Evolutionary conservation across 2,113 vertebrate species (phyloP).

Genomic region (Orycteropus afer): DNA sequence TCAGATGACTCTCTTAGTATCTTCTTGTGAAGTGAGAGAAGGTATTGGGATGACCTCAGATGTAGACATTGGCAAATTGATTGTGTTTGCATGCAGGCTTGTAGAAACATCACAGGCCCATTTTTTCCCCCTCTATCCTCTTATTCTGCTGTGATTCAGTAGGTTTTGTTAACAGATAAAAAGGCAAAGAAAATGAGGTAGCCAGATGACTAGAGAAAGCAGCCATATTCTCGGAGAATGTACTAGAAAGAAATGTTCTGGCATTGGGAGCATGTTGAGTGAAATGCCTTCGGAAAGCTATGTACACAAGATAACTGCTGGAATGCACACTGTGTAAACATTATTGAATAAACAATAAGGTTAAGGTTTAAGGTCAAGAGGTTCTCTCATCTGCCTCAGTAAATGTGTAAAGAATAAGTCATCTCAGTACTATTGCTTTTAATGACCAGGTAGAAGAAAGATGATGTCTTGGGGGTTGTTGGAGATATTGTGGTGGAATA

Average conservation of each 20-base stretch:
- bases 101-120: neutral
- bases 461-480: neutral
- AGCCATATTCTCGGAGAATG: conserved; percentile 26
- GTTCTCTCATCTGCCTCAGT: conserved; percentile 11
- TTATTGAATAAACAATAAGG: neutral
- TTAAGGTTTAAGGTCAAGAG: conserved; percentile 52
- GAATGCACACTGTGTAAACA: conserved; percentile 41
- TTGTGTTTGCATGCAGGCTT: neutral
- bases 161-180: neutral
- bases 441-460: conserved; percentile 41
- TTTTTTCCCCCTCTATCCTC: conserved; percentile 13
- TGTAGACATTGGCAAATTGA: neutral
- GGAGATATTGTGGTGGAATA: neutral
- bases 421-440: conserved; percentile 34
- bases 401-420: conserved; percentile 30
- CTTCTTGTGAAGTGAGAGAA: conserved; percentile 21
- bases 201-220: neutral
- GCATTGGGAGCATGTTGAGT: conserved; percentile 40
- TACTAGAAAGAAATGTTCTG: conserved; percentile 47
- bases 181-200: neutral
- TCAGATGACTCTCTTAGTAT: neutral
- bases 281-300: conserved; percentile 53
- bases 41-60: neutral
- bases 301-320: conserved; percentile 33
- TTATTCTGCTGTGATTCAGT: conserved; percentile 1